A percentile compares a stretch with the other conserved stretches of the same genome.
phyloP scores from a whole-genome alignment of 2,888 invertebrate genomes.

The Xestia rhomboidea region DNA sequence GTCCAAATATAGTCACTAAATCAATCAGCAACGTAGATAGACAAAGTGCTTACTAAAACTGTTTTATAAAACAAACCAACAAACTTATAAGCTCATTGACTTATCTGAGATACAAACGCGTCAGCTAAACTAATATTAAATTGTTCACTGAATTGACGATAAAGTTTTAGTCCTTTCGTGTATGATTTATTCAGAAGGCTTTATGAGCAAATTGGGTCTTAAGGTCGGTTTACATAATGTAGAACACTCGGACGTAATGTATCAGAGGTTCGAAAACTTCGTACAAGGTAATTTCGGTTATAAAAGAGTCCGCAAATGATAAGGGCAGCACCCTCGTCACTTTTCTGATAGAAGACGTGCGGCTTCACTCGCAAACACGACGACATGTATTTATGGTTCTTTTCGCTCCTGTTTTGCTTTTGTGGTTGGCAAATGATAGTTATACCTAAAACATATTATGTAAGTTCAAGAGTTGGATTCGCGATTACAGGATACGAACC shows the following conservation, averaged over 20 bases:
- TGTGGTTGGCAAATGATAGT: background rate
- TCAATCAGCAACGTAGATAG: background rate
- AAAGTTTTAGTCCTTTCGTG: slow-evolving; percentile 64
- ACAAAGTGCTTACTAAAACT: background rate
- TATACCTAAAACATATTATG: background rate
- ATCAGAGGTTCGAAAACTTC: slow-evolving; percentile 46
- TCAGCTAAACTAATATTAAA: slow-evolving; percentile 52
- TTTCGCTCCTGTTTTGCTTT: slow-evolving; percentile 4
- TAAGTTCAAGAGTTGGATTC: background rate
- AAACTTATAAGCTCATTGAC: slow-evolving; percentile 2
- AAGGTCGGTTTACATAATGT: slow-evolving; percentile 31
- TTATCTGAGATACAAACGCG: slow-evolving; percentile 5
- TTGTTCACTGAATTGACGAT: slow-evolving; percentile 40
- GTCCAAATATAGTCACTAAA: background rate
- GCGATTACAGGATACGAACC: background rate
- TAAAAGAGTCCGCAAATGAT: slow-evolving; percentile 68
- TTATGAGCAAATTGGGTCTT: slow-evolving; percentile 61
- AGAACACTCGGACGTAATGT: slow-evolving; percentile 41
- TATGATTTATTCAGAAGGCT: slow-evolving; percentile 67
- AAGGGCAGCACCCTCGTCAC: slow-evolving; percentile 73
- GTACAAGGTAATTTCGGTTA: slow-evolving; percentile 60
- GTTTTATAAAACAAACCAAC: slow-evolving; percentile 9
- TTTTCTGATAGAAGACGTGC: slow-evolving; percentile 51
- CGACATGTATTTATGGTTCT: slow-evolving; percentile 35
- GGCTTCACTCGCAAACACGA: slow-evolving; percentile 30